Base-by-base conservation (phyloP, 37 sponge, comb jelly and placozoan species). In the Halichondria panicea region DNA sequence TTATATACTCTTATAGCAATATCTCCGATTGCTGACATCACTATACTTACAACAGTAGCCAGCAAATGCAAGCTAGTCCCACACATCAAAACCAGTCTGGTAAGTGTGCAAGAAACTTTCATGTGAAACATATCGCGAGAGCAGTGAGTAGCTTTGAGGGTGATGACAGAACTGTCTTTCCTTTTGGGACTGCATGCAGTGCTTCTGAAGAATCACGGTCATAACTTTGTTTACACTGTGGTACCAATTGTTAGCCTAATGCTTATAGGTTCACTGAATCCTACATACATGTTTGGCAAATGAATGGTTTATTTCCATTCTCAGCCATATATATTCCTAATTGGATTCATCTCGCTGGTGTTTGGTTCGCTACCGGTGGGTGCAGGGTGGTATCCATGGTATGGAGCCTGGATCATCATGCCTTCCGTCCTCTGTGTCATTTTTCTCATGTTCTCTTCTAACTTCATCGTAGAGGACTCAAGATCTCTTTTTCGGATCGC, bases 21-120 rank as follows among this genome's bases (percentile, higher is more conserved):
- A 32, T 74, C 83, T 35, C 83, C 83, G 42, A 64, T 82, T 54
- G 83, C 83, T 56, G 83, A 63, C 30, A 28, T 75, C 58, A 74
- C 75, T 25, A 66, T 82, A 22, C 83, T 82, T 11, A 82, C 83
- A 4, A 43, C 55, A 9, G 58, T 82, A 18, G 71, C 83, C 39
- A 38, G 75, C 32, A 43, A 74, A 33, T 68, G 68, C 55, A 48
- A 36, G 12, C 57, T 82, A 12, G 71, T 19, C 22, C 4, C 43
- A 5, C 83, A 82, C 52, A 30, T 82, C 75, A 82, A 66, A n/a
- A 54, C 83, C 27, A 7, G 35, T 9, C 31, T 58, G 46, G 83
- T 82, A 66, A 67, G 75, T 71, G n/a, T n/a, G n/a, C n/a, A n/a
- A n/a, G n/a, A n/a, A n/a, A n/a, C n/a, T n/a, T n/a, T n/a, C n/a